Base-by-base conservation (phyloP, 1,140 invertebrate genomes). In the Drosophila pallidifrons region DNA sequence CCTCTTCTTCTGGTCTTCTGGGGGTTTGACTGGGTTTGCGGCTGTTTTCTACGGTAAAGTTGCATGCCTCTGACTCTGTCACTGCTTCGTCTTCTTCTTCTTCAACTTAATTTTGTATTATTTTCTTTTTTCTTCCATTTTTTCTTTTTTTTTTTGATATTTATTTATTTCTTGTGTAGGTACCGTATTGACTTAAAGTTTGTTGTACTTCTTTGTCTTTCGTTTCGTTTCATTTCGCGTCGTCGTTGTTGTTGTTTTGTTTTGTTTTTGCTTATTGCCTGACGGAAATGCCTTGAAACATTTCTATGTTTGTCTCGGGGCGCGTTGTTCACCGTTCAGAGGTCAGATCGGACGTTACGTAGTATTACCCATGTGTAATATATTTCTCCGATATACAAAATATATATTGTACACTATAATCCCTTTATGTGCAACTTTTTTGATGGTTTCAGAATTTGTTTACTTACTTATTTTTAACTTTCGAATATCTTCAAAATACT, bases 171-270 rank as follows among this genome's bases (percentile, higher is more conserved):
- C 80, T 67, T 85, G 49, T 78, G 75, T 85, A 85, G 78, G 82
- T 68, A 60, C 43, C 75, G 82, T 87, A 87, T 87, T 87, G 82
- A 87, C 82, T 87, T 87, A 87, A 87, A 87, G 82, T 87, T 87
- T 82, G 75, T 87, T 82, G 72, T 87, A 79, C 82, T 87, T 87
- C 79, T 86, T 85, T 86, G 82, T 66, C 78, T 82, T 86, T 82
- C 69, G 75, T 28, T 75, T 69, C 30, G 13, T 81, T 86, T 81
- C 69, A 69, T 30, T 75, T 69, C 32, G 15, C 54, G 30, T 74
- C 55, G 32, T 65, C 63, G 43, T 57, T 71, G 16, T 65, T 71
- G 51, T 54, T 59, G 41, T 46, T 60, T 41, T 75, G 41, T 79
- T 20, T 64, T 79, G 35, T 65, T 77, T 72, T 46, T 61, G 47